Conservation (phyloP, 2,888 invertebrate genomes). For the Xestia xanthographa region DNA sequence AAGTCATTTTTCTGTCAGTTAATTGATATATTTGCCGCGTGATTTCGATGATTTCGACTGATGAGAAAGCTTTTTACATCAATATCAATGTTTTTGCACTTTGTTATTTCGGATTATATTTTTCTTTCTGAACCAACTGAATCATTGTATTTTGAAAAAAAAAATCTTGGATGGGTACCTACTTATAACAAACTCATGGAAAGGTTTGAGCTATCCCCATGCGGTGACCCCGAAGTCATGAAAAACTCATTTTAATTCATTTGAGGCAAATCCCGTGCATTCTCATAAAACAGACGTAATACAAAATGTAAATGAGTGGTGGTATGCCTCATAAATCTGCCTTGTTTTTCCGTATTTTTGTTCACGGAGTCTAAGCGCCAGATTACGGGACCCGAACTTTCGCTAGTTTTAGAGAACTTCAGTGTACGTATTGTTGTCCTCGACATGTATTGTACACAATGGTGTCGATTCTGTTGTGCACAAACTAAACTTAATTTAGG, state of each 20-base stretch:
- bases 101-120: not conserved
- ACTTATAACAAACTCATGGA: not conserved
- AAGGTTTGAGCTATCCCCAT: not conserved
- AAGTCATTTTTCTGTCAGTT: not conserved
- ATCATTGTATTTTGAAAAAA: not conserved
- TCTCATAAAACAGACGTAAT: slow-evolving; percentile 38
- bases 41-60: too few relatives aligned
- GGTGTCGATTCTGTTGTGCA: too few relatives aligned
- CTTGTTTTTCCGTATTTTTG: slow-evolving; percentile 36
- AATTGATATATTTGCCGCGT: not conserved
- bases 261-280: slow-evolving; percentile 2
- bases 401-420: not conserved
- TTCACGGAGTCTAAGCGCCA: not conserved
- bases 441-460: not conserved
- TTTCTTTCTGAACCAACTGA: not conserved
- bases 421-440: not conserved
- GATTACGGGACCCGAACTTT: not conserved
- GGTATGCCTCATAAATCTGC: slow-evolving; percentile 33
- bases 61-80: not conserved
- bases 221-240: not conserved
- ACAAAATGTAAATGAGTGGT: slow-evolving; percentile 40
- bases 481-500: too few relatives aligned
- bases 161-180: not conserved
- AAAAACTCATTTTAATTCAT: slow-evolving; percentile 15
- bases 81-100: not conserved